These are phyloP conservation scores for Ataeniobius toweri DNA, from an alignment of 2,797 vertebrate genomes.

Conservation along the genomic window DNA sequence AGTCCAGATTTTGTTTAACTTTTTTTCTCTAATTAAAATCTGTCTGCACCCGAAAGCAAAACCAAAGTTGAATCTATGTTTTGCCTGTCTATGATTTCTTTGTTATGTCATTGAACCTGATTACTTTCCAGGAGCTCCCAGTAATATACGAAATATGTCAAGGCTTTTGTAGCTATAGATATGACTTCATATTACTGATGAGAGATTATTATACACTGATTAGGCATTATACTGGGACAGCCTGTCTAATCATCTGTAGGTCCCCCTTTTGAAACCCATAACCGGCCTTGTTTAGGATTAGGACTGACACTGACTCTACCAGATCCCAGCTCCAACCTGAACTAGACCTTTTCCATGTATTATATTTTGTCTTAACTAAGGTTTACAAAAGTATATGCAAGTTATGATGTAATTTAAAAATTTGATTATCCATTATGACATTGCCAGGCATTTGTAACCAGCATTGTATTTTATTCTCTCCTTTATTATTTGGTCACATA, in stretches of 20 bases:
- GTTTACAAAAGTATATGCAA: too few relatives aligned
- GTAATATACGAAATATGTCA: background rate
- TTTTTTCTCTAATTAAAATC: background rate
- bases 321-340: background rate
- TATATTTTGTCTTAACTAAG: background rate
- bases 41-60: background rate
- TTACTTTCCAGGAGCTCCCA: background rate
- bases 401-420: background rate
- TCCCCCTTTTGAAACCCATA: background rate
- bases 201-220: background rate
- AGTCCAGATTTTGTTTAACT: background rate
- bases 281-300: too few relatives aligned
- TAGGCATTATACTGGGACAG: background rate
- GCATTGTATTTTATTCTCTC: background rate
- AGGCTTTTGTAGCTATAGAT: background rate
- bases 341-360: background rate
- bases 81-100: background rate
- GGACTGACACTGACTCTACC: background rate
- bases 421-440: background rate
- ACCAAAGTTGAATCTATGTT: background rate
- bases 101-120: background rate
- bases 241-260: background rate
- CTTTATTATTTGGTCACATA: background rate
- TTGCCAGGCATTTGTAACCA: background rate
- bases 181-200: background rate